Evolutionary conservation across 1,140 invertebrate genomes (phyloP), one percentile per base, ranked within the genome.

Genomic region (Orussus abietinus): DNA sequence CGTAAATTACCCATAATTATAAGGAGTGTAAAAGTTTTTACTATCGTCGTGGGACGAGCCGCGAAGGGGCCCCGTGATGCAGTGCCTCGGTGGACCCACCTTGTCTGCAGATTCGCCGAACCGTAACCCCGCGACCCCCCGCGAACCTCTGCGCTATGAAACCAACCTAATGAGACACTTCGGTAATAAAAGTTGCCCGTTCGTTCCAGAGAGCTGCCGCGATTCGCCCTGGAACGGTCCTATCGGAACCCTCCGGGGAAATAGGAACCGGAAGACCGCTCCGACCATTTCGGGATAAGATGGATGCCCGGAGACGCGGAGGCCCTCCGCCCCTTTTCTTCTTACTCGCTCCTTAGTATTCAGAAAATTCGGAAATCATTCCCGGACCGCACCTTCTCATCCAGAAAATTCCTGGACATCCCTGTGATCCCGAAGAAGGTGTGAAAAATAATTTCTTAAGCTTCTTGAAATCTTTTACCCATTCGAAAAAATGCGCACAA

Each of bases 1-100:
- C 65, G 64, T 65, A 67, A 71, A 72, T 73, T 73, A 72, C 65
- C 69, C 68, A 68, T 73, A 73, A 73, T 73, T 73, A 72, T 72
- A 71, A 72, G 65, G 62, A 71, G 57, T 67, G 64, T 66, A 72
- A 73, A 73, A 73, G 69, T 73, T 73, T 73, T 72, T 72, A 69
- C 69, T 73, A 72, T 71, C 69, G 69, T 71, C 66, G 54, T 66
- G 69, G 69, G 68, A 59, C 64, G 54, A 66, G 47, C 52, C 60
- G 52, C 64, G 45, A 55, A 57, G 55, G 50, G 47, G 51, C 35
- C 50, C 54, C 55, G 50, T 72, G 67, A 73, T 72, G 62, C 67
- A 71, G 40, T 62, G 62, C 52, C 65, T 57, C 67, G 44, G 47
- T 62, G 64, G 66, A 60, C 64, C 59, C 61, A 64, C 53, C 59